Evolutionary conservation across 2,888 invertebrate genomes (phyloP).

Genomic region (Tetragnatha montana): DNA sequence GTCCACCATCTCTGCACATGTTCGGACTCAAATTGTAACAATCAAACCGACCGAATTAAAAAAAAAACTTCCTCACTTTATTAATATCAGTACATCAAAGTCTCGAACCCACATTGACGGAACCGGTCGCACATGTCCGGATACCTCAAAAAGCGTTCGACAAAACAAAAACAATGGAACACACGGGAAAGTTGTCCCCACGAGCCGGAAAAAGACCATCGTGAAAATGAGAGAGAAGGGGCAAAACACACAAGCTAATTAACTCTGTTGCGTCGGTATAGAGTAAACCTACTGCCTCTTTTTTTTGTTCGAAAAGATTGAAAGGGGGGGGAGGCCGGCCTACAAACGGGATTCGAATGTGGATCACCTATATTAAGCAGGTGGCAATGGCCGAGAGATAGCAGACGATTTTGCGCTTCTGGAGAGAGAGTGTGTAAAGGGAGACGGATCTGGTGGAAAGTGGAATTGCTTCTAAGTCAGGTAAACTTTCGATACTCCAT

Average conservation of each 20-base stretch:
- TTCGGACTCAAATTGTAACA: neutral
- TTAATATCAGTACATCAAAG: neutral
- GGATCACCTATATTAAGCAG: conserved; percentile 63
- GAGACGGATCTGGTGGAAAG: neutral
- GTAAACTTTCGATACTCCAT: neutral
- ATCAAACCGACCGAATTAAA: neutral
- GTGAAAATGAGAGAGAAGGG: neutral
- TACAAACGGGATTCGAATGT: conserved; percentile 41
- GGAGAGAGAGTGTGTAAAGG: neutral
- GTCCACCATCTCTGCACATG: neutral
- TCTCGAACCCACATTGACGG: neutral
- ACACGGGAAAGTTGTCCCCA: no score
- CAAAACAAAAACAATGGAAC: neutral
- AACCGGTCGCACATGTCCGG: neutral
- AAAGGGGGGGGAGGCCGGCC: conserved; percentile 25
- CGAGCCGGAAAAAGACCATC: conserved; percentile 39
- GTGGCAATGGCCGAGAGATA: conserved; percentile 60
- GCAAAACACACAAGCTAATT: conserved; percentile 36
- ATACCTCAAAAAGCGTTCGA: no score
- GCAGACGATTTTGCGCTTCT: conserved; percentile 11
- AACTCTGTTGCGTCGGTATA: conserved; percentile 15
- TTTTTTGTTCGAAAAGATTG: neutral
- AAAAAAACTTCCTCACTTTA: neutral
- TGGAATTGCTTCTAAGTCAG: neutral
- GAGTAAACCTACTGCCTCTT: conserved; percentile 7